Conservation (phyloP, 1,140 invertebrate species). For the Meloidogyne chitwoodi region DNA sequence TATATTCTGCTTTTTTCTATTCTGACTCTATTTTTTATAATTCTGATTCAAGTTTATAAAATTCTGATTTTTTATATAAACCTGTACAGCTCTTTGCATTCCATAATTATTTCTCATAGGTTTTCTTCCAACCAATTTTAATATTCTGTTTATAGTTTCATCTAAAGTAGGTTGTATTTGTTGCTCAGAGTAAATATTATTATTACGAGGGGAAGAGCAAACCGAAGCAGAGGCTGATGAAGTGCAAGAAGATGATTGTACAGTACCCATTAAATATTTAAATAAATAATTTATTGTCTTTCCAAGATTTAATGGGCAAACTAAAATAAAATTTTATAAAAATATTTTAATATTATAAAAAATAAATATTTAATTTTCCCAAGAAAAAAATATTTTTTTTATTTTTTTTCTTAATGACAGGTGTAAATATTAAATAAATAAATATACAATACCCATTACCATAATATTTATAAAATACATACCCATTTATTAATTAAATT, state of each 20-base stretch:
- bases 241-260: slow-evolving; percentile 13
- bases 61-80: slow-evolving; percentile 32
- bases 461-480: too few relatives aligned
- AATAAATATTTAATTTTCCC: too few relatives aligned
- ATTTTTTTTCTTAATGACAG: neutral
- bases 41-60: neutral
- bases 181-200: neutral
- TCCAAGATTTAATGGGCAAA: neutral
- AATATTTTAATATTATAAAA: too few relatives aligned
- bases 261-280: slow-evolving; percentile 9
- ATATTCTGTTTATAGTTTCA: slow-evolving; percentile 5
- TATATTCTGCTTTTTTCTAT: too few relatives aligned
- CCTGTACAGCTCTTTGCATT: slow-evolving; percentile 43
- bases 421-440: neutral
- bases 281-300: neutral
- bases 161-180: slow-evolving; percentile 6
- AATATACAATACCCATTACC: neutral
- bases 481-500: too few relatives aligned
- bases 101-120: slow-evolving; percentile 36
- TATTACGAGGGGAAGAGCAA: slow-evolving; percentile 5
- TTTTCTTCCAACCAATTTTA: slow-evolving; percentile 7
- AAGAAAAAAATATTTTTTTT: too few relatives aligned
- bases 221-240: slow-evolving; percentile 13
- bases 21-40: too few relatives aligned
- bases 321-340: slow-evolving; percentile 1